Percentiles rank a stretch among this genome's conserved stretches.
phyloP scores from a whole-genome alignment of 2,888 invertebrate species.

The Spodoptera picta region DNA sequence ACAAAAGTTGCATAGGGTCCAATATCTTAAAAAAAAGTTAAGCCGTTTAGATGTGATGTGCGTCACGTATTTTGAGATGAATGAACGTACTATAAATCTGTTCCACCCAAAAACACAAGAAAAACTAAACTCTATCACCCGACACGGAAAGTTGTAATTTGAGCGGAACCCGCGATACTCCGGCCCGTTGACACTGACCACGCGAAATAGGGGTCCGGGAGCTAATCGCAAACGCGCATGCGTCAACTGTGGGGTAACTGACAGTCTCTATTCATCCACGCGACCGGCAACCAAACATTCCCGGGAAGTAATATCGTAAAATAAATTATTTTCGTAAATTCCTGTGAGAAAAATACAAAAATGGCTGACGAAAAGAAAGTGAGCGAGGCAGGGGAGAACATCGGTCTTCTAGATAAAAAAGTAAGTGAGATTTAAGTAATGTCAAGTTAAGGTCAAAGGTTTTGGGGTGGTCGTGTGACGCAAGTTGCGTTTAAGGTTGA shows the following conservation, averaged over 20 bases:
- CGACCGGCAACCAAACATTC: slow-evolving; percentile 54
- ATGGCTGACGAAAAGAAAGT: slow-evolving; percentile 71
- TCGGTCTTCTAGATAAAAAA: slow-evolving; percentile 80
- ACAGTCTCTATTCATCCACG: slow-evolving; percentile 57
- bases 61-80: slow-evolving; percentile 33
- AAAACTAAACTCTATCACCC: slow-evolving; percentile 23
- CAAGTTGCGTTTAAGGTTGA: slow-evolving; percentile 45
- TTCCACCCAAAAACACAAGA: slow-evolving; percentile 2
- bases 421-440: slow-evolving; percentile 74
- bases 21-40: too few relatives aligned
- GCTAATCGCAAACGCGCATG: slow-evolving; percentile 65
- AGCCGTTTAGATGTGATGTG: too few relatives aligned
- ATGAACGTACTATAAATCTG: slow-evolving; percentile 44
- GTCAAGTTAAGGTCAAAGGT: slow-evolving; percentile 77
- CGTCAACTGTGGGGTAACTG: slow-evolving; percentile 66
- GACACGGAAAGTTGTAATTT: slow-evolving; percentile 27
- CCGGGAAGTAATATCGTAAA: slow-evolving; percentile 44
- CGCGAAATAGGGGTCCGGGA: slow-evolving; percentile 68
- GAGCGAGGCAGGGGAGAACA: slow-evolving; percentile 73
- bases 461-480: slow-evolving; percentile 58
- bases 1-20: neutral
- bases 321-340: slow-evolving; percentile 31
- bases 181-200: slow-evolving; percentile 39
- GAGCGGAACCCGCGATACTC: slow-evolving; percentile 39
- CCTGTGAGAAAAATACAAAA: slow-evolving; percentile 48